These are phyloP conservation scores for Mycetomoellerius zeteki DNA, from an alignment of 1,140 invertebrate species.

Conservation along the genomic window DNA sequence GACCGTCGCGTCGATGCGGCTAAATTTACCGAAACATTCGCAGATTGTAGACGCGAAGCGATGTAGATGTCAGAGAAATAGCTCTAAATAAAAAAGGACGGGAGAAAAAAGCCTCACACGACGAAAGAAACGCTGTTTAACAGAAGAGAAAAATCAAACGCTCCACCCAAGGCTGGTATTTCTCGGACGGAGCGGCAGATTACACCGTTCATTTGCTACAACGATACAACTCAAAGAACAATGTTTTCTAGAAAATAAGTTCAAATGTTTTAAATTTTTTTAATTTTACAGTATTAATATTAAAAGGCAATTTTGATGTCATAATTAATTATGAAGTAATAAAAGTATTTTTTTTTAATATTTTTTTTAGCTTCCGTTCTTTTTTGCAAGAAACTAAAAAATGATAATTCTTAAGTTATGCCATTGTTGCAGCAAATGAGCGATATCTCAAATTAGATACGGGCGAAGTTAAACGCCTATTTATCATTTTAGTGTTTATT, in stretches of 20 bases:
- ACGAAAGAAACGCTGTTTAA: neutral
- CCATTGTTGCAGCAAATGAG: too few relatives aligned
- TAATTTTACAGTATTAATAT: too few relatives aligned
- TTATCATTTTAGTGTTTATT: conserved; percentile 7
- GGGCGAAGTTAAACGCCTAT: too few relatives aligned
- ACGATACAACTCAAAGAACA: too few relatives aligned
- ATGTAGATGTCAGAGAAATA: conserved; percentile 35
- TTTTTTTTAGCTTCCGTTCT: too few relatives aligned
- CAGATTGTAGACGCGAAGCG: conserved; percentile 33
- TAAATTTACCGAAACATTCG: conserved; percentile 59
- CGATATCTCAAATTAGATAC: neutral
- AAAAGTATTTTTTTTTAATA: too few relatives aligned
- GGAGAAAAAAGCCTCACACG: neutral
- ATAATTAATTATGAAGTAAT: too few relatives aligned
- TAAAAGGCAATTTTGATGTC: too few relatives aligned
- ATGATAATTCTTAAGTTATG: too few relatives aligned
- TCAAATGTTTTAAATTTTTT: too few relatives aligned
- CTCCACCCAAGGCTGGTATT: neutral
- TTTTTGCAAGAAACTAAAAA: too few relatives aligned
- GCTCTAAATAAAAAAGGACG: conserved; percentile 8
- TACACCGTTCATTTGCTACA: neutral
- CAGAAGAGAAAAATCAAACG: neutral
- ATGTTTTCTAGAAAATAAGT: too few relatives aligned
- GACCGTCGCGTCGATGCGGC: conserved; percentile 29
- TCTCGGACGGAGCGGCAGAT: neutral